Base-by-base conservation (phyloP, 64 coral and sea anemone genomes). In the Dendrophyllia cribrosa region DNA sequence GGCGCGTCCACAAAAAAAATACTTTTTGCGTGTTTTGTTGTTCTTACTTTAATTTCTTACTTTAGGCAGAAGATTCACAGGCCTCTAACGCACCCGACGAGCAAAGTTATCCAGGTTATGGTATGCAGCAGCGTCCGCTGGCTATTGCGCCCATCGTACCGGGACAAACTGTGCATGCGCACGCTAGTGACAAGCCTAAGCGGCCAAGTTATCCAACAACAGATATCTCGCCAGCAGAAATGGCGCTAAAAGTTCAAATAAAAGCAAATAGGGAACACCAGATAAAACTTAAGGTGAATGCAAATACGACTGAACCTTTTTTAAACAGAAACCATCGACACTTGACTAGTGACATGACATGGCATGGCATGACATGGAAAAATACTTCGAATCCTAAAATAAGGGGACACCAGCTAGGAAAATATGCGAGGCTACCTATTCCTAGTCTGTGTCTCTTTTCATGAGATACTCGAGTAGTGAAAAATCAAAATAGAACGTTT, bases 181-280 rank as follows among this genome's bases (percentile, higher is more conserved):
- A 97, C 45, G 95, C 95, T 11, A 97, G 95, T 59, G 95, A 97
- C 88, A 97, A 94, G 56, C 95, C 95, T 13, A 74, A 86, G 47
- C 55, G 58, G 21, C 61, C 17, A 6, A 34, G 19, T 7, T 45
- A 68, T 59, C 59, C 61, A 11, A 68, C 74, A 63, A 6, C 15
- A 4, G 25, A 59, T 3, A 21, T 13, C 21, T 89, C 77, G 13
- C 68, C 66, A 20, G 16, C 51, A 70, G 59, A 89, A 48, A 94
- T 69, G 72, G 76, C 77, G 3, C 11, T 91, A 11, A 55, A 91
- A 72, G 92, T 97, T 59, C 92, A 97, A 80, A 14, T 87, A 9
- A 82, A 94, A 53, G 95, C 95, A n/a, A 49, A 94, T 43, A 82
- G 45, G 69, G 95, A 97, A 16, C 95, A 97, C 65, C 87, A 94